Base-by-base conservation (phyloP, 1,140 invertebrate species). In the Hypsibius dujardini region DNA sequence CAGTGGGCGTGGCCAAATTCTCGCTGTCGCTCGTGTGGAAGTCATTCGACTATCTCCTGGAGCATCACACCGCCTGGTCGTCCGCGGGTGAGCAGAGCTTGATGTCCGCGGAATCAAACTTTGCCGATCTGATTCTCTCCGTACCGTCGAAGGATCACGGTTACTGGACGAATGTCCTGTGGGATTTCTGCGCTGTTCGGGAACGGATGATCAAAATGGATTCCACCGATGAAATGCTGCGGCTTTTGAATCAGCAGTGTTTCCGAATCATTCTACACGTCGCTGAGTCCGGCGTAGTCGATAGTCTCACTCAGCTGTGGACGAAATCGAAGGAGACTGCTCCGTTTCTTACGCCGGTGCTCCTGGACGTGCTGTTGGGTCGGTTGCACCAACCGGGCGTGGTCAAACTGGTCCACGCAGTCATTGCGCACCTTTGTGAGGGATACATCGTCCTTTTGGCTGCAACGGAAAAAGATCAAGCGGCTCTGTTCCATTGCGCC, bases 1-100 rank as follows among this genome's bases (percentile, higher is more conserved):
- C 28, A 28, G 28, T 28, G 28, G 28, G 28, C 28, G 28, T 28
- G 28, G 28, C 28, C 28, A 28, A 28, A 28, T 67, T 67, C 42
- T 67, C 62, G 12, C 7, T 67, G 62, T 67, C 62, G 12, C 42
- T 67, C 12, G 12, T 67, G 45, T 67, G 62, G 62, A 67, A 67
- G 42, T 12, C 62, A 0, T 15, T 67, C 12, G 62, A 67, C 12
- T 67, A 15, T 42, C 3, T 67, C 42, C 42, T 67, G 62, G 62
- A 67, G 12, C 7, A 12, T 67, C 12, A 12, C 3, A 7, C 42
- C 42, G 7, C 12, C 62, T 67, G 62, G 62, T 15, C 62, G 12
- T 12, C 7, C 50, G 7, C 50, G 7, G 7, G 7, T n/a, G 50
- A n/a, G n/a, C 62, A 67, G 62, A 45, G 42, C 7, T 3, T 67